phyloP scores from a whole-genome alignment of 2,113 vertebrate species.

The Salvelinus alpinus region DNA sequence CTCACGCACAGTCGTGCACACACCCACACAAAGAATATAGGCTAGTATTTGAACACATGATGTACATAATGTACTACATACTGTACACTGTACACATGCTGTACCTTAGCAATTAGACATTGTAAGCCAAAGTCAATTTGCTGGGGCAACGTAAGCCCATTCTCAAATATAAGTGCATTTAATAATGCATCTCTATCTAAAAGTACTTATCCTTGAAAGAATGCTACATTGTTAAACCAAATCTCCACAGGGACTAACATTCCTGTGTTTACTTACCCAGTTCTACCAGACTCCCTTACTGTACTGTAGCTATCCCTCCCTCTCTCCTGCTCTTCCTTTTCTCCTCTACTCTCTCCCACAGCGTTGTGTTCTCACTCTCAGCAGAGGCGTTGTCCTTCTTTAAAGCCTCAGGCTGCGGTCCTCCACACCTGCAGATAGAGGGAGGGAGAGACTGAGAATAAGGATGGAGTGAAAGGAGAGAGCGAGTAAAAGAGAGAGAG shows the following conservation, averaged over 20 bases:
- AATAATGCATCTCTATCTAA: neutral
- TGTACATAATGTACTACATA: too few species aligned
- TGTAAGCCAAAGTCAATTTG: neutral
- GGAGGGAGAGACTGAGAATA: slow-evolving; percentile 30
- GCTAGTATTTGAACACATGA: neutral
- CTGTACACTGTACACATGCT: neutral
- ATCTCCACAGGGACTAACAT: neutral
- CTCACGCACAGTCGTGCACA: slow-evolving; percentile 3
- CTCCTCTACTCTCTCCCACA: slow-evolving; percentile 8
- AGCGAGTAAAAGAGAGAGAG: slow-evolving; percentile 31
- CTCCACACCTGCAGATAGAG: slow-evolving; percentile 53
- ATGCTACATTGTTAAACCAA: neutral
- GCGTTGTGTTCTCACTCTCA: too few species aligned
- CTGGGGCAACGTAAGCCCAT: slow-evolving; percentile 6
- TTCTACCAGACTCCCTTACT: neutral
- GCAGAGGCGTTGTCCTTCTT: slow-evolving; percentile 36
- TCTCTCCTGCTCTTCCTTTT: slow-evolving; percentile 5
- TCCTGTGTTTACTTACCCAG: slow-evolving; percentile 36
- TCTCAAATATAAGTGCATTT: slow-evolving; percentile 16
- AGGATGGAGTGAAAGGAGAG: slow-evolving; percentile 25
- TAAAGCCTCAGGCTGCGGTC: slow-evolving; percentile 42
- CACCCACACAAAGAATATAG: neutral
- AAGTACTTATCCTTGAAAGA: neutral
- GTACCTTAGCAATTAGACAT: neutral
- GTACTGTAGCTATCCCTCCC: slow-evolving; percentile 1